A percentile compares a stretch with the other conserved stretches of the same genome.
phyloP scores from a whole-genome alignment of 2,797 vertebrate species.

The Chelon auratus region DNA sequence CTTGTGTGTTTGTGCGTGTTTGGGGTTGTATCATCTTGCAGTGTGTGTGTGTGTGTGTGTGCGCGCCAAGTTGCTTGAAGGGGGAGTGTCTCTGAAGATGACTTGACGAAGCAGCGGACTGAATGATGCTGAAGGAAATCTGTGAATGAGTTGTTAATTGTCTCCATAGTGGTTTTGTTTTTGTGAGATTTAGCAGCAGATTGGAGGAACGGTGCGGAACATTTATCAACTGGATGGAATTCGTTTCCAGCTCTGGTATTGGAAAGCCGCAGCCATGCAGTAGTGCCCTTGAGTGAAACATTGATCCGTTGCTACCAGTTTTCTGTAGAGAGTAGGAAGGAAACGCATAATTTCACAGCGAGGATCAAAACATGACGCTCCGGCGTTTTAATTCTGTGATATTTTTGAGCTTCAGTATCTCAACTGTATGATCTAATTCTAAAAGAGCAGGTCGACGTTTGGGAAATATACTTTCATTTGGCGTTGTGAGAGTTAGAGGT shows the following conservation, averaged over 20 bases:
- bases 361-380: background rate
- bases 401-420: background rate
- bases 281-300: constrained; percentile 43
- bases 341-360: background rate
- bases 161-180: constrained; percentile 13
- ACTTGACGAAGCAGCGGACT: constrained; percentile 19
- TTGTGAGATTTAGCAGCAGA: constrained; percentile 27
- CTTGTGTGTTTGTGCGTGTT: constrained; percentile 1
- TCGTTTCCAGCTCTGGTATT: constrained; percentile 9
- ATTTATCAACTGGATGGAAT: constrained; percentile 34
- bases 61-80: constrained; percentile 10
- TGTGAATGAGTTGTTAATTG: constrained; percentile 48
- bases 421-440: background rate
- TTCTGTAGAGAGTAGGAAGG: background rate
- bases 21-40: background rate
- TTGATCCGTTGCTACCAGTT: constrained; percentile 21
- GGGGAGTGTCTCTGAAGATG: constrained; percentile 8
- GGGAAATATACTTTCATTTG: background rate
- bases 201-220: constrained; percentile 9
- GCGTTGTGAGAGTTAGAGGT: background rate
- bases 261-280: constrained; percentile 20
- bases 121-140: constrained; percentile 23
- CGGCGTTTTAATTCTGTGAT: background rate
- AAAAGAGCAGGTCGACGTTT: background rate
- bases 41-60: background rate